Evolutionary conservation across 2,113 vertebrate species (phyloP).

Genomic region (Cryptomyrus ogoouensis): DNA sequence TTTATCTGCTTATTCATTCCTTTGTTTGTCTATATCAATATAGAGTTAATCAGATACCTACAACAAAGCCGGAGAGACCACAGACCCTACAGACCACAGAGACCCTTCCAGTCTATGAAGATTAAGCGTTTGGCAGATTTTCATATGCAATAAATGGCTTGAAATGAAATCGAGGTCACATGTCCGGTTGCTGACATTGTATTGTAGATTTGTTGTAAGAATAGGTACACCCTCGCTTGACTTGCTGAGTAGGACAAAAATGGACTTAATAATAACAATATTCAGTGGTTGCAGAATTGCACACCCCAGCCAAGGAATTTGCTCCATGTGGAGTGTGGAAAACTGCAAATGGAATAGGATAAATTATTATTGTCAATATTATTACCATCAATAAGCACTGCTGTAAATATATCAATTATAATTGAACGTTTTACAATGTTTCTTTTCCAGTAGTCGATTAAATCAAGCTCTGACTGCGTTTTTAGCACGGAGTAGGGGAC

Average conservation of each 20-base stretch:
- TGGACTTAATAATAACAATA: background rate
- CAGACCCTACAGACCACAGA: too few species aligned
- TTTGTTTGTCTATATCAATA: background rate
- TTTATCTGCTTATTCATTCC: background rate
- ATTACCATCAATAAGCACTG: background rate
- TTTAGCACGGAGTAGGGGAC: background rate
- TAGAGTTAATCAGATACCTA: background rate
- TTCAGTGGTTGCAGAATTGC: background rate
- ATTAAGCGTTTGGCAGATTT: slow-evolving; percentile 20
- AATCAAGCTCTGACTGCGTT: background rate
- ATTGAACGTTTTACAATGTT: background rate
- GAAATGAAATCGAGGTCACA: slow-evolving; percentile 24
- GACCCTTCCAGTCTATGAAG: slow-evolving; percentile 1
- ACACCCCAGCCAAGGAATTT: background rate
- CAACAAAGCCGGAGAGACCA: background rate
- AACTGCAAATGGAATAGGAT: background rate
- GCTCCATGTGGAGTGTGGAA: background rate
- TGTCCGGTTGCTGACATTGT: slow-evolving; percentile 14
- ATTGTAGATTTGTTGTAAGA: background rate
- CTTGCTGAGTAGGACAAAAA: background rate
- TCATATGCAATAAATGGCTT: slow-evolving; percentile 21
- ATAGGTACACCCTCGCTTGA: background rate
- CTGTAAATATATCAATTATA: background rate
- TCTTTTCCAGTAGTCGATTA: background rate
- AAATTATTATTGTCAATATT: background rate